Percentiles rank a stretch among this genome's conserved stretches.
Conservation (phyloP, 2,888 invertebrate genomes). For the Platynereis dumerilii region DNA sequence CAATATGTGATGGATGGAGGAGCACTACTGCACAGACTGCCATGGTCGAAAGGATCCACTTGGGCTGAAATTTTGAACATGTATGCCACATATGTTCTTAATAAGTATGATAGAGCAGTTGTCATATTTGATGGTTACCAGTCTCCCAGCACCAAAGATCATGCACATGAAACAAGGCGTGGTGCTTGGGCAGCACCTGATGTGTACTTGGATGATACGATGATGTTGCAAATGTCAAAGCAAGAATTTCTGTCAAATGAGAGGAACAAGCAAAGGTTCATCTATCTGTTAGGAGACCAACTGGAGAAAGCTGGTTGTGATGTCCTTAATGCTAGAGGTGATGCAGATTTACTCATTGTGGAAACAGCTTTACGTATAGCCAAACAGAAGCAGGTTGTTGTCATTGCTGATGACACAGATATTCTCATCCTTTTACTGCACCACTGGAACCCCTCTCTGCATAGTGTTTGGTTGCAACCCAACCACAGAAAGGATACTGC, state of each 20-base stretch:
- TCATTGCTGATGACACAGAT: conserved; percentile 47
- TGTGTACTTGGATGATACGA: background rate
- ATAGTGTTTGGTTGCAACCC: no score
- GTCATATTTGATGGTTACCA: conserved; percentile 45
- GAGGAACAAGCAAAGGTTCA: conserved; percentile 16
- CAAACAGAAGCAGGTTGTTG: conserved; percentile 16
- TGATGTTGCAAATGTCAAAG: conserved; percentile 10
- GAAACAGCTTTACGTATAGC: conserved; percentile 35
- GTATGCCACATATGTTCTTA: background rate
- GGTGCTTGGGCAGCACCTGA: background rate
- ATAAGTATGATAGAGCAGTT: conserved; percentile 28
- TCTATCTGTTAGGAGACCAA: background rate
- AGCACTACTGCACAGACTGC: conserved; percentile 38
- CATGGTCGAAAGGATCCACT: conserved; percentile 34
- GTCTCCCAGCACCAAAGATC: conserved; percentile 39
- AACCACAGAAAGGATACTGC: no score
- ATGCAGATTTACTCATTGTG: conserved; percentile 44
- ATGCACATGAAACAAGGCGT: conserved; percentile 29
- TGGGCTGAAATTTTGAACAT: conserved; percentile 27
- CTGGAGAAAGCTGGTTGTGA: conserved; percentile 23
- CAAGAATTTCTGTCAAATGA: conserved; percentile 12
- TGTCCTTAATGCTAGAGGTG: conserved; percentile 36
- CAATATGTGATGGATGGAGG: conserved; percentile 37
- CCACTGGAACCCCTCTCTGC: no score
- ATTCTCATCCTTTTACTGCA: conserved; percentile 41